Base-by-base conservation (phyloP, 1,140 invertebrate species). In the Hydropsyche tenuis region DNA sequence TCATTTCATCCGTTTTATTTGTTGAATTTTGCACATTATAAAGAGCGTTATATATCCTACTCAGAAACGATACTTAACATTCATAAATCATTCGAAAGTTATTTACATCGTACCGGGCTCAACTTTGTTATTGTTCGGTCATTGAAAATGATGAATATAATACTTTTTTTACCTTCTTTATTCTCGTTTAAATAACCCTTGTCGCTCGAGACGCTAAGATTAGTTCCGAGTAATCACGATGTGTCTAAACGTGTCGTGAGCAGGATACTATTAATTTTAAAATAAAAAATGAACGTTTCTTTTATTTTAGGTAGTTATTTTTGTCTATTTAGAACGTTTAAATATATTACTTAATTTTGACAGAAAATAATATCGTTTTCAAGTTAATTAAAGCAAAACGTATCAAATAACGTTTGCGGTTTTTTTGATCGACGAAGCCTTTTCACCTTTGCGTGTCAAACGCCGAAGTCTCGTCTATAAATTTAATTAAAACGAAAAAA, bases 141-240 rank as follows among this genome's bases (percentile, higher is more conserved):
- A 12, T 27, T 64, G 16, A 66, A 43, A 9, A 43, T 66, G 63
- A 66, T 66, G n/a, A 66, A 66, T 66, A n/a, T 66, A 22, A 22
- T 42, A 4, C 18, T 53, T 53, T 66, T 66, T 66, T 43, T 20
- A 42, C 11, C 18, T 43, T 66, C 56, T 20, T 37, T 37, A 62
- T 62, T 20, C 9, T 63, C n/a, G 30, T 66, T 66, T 45, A 16
- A 45, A 37, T 53, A 18, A 66, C 63, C 37, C 63, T 66, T 45
- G 14, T 66, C 37, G 37, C 22, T 60, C 18, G 14, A 63, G 12
- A 63, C 23, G 9, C 23, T 3, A 9, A 25, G 63, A 66, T 66
- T 45, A 45, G 63, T 66, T 66, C 63, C 63, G 20, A 42, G 63
- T 66, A 66, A 66, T 66, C 63, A 66, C 18, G 23, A 66, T 66